phyloP scores from a whole-genome alignment of 2,888 invertebrate genomes.

The Uropetala carovei region DNA sequence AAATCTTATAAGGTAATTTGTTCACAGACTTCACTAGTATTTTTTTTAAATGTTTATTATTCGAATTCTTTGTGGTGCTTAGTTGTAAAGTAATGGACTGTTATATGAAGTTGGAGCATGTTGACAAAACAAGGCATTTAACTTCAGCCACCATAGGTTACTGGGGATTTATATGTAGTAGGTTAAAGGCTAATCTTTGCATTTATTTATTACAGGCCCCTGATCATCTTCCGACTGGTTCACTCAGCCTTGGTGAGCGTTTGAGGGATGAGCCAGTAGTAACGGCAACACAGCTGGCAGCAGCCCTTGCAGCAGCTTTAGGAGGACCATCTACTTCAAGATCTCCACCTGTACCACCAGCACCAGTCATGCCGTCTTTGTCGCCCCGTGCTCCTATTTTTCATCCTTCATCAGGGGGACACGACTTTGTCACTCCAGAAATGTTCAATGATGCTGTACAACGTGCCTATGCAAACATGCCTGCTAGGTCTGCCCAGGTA shows the following conservation, averaged over 20 bases:
- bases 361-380: neutral
- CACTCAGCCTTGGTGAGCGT: neutral
- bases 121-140: no score
- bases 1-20: no score
- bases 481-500: conserved; percentile 44
- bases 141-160: no score
- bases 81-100: no score
- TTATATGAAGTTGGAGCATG: no score
- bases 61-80: no score
- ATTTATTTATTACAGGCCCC: neutral
- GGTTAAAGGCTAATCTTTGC: neutral
- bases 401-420: conserved; percentile 24
- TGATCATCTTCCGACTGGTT: neutral
- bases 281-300: conserved; percentile 47
- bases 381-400: conserved; percentile 31
- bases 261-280: conserved; percentile 43
- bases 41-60: no score
- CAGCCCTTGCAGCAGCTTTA: conserved; percentile 32
- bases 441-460: conserved; percentile 61
- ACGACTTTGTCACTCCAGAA: conserved; percentile 56
- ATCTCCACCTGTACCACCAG: neutral
- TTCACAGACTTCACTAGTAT: no score
- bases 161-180: no score
- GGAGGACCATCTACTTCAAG: neutral
- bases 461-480: conserved; percentile 52